Evolutionary conservation across 2,888 invertebrate species (phyloP).

Genomic region (Heliconius cydno): DNA sequence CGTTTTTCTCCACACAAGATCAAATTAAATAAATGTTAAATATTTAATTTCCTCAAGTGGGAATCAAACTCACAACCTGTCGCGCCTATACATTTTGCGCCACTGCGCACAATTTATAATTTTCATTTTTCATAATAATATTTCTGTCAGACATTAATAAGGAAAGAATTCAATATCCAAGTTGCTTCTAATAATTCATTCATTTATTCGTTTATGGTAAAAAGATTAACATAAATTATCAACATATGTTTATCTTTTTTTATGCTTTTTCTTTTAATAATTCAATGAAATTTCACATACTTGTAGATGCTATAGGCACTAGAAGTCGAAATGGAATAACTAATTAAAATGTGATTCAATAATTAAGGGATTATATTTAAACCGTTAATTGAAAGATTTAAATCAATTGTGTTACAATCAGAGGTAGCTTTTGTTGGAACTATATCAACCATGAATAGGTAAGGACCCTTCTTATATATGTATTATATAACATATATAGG

Average conservation of each 20-base stretch:
- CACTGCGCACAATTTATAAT: background rate
- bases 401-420: background rate
- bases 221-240: no score
- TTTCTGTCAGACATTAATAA: background rate
- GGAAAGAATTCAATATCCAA: background rate
- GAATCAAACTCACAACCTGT: no score
- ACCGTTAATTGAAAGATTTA: background rate
- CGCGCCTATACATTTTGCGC: no score
- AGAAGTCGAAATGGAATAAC: background rate
- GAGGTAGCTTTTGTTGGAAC: background rate
- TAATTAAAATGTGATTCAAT: background rate
- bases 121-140: background rate
- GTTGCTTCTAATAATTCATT: no score
- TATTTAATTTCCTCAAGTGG: no score
- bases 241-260: no score
- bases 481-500: background rate
- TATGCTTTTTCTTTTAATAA: background rate
- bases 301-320: no score
- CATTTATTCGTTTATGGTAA: no score
- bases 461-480: background rate
- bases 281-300: background rate
- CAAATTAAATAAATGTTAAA: no score
- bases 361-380: background rate
- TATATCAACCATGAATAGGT: background rate
- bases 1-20: no score